Percentiles rank a stretch among this genome's conserved stretches.
phyloP scores from a whole-genome alignment of 2,797 vertebrate species.

The Darevskia nairensis region DNA sequence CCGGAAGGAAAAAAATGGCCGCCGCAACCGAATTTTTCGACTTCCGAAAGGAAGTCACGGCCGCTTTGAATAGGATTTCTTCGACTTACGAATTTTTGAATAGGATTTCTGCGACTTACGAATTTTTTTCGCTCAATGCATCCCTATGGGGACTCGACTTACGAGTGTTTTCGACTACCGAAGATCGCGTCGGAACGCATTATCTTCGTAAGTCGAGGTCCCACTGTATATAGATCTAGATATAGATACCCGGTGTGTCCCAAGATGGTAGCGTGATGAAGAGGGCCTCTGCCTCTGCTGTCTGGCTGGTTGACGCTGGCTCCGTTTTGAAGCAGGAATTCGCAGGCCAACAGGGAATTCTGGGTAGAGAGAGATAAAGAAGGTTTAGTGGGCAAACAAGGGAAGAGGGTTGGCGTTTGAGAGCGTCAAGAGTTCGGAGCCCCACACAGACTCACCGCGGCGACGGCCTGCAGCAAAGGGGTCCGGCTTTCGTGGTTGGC shows the following conservation, averaged over 20 bases:
- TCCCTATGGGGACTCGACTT: too few relatives aligned
- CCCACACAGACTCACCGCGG: conserved; percentile 76
- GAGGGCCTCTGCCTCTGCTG: conserved; percentile 81
- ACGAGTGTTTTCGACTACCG: too few relatives aligned
- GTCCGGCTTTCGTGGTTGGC: conserved; percentile 81
- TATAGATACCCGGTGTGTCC: conserved; percentile 90
- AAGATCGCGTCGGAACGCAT: too few relatives aligned
- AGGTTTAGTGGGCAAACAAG: neutral
- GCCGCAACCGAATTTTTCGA: too few relatives aligned
- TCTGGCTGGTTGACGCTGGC: conserved; percentile 90
- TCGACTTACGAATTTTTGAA: too few relatives aligned
- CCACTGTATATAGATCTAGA: too few relatives aligned
- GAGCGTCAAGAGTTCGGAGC: conserved; percentile 13
- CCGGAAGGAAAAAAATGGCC: too few relatives aligned
- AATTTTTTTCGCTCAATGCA: too few relatives aligned
- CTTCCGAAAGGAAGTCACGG: too few relatives aligned
- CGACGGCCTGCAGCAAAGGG: conserved; percentile 89
- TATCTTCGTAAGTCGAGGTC: too few relatives aligned
- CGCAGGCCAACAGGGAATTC: conserved; percentile 91
- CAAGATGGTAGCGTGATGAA: conserved; percentile 90
- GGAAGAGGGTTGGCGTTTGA: neutral
- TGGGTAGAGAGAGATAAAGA: conserved; percentile 48
- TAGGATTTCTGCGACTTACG: too few relatives aligned
- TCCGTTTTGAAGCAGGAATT: conserved; percentile 93
- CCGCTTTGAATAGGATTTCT: too few relatives aligned